Percentiles rank a stretch among this genome's conserved stretches.
Conservation (phyloP, 1,140 invertebrate species). For the Drosophila gunungcola region DNA sequence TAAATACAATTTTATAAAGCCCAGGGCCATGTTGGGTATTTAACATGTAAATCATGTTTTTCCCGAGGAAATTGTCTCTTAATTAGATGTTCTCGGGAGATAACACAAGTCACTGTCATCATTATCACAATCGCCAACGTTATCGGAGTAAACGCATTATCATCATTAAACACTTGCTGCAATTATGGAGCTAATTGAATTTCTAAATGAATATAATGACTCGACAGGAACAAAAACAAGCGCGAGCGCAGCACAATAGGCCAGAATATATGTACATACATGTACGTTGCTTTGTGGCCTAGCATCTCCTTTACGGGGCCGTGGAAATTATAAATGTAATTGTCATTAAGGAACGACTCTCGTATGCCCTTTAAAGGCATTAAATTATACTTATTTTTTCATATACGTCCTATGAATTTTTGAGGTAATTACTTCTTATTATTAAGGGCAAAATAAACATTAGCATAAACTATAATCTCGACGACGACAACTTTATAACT, state of each 20-base stretch:
- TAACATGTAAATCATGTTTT: constrained; percentile 55
- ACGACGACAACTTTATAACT: no score
- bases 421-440: neutral
- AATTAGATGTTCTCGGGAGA: constrained; percentile 20
- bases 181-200: constrained; percentile 79
- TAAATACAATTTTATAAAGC: constrained; percentile 13
- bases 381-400: neutral
- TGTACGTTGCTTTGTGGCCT: constrained; percentile 35
- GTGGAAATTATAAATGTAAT: constrained; percentile 18
- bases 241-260: constrained; percentile 20
- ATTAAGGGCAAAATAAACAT: no score
- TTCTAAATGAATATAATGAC: constrained; percentile 79
- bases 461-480: no score
- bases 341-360: neutral
- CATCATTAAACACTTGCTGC: constrained; percentile 75
- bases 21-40: constrained; percentile 15
- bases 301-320: constrained; percentile 8
- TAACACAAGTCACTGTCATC: constrained; percentile 21
- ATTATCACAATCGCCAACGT: constrained; percentile 8
- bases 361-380: constrained; percentile 2
- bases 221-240: constrained; percentile 57
- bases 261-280: constrained; percentile 15
- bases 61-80: constrained; percentile 15
- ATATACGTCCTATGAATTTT: no score
- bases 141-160: constrained; percentile 65